Percentiles rank a stretch among this genome's conserved stretches.
Evolutionary conservation across 1,140 invertebrate species (phyloP).

Genomic region (Agrypnia vestita): DNA sequence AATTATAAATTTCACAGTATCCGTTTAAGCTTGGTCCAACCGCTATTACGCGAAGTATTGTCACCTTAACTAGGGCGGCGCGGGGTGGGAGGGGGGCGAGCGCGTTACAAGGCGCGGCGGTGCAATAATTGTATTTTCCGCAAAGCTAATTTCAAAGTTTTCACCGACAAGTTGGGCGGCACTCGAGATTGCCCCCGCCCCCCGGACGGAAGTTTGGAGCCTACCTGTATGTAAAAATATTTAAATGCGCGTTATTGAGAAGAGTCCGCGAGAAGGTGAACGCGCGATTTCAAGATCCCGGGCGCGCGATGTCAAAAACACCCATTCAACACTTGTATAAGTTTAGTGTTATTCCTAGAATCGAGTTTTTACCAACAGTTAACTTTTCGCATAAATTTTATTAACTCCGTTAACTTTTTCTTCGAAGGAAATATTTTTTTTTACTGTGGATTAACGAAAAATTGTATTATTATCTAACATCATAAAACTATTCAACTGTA

Average conservation of each 20-base stretch:
- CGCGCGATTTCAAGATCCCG: conserved; percentile 1
- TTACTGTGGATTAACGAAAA: no score
- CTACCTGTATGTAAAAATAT: conserved; percentile 42
- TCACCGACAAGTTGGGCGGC: conserved; percentile 50
- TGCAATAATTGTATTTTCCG: conserved; percentile 59
- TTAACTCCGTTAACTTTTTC: no score
- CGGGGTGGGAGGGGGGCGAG: conserved; percentile 7
- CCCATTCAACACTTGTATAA: conserved; percentile 7
- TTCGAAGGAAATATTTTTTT: no score
- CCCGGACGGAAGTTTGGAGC: not conserved
- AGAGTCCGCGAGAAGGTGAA: not conserved
- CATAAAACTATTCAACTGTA: no score
- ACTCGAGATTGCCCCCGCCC: conserved; percentile 45
- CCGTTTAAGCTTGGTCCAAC: no score
- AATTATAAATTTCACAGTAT: no score
- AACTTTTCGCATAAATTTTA: no score
- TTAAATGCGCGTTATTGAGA: conserved; percentile 21
- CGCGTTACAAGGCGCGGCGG: conserved; percentile 51
- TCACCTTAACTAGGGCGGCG: conserved; percentile 33
- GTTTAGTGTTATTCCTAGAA: not conserved
- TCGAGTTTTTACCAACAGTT: no score
- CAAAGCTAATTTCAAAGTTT: conserved; percentile 60
- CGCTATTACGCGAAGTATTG: conserved; percentile 11
- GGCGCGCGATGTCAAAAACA: conserved; percentile 17
- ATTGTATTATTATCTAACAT: no score